Evolutionary conservation across 2,797 vertebrate species (phyloP).

Genomic region (Paratrypauchen microcephalus): DNA sequence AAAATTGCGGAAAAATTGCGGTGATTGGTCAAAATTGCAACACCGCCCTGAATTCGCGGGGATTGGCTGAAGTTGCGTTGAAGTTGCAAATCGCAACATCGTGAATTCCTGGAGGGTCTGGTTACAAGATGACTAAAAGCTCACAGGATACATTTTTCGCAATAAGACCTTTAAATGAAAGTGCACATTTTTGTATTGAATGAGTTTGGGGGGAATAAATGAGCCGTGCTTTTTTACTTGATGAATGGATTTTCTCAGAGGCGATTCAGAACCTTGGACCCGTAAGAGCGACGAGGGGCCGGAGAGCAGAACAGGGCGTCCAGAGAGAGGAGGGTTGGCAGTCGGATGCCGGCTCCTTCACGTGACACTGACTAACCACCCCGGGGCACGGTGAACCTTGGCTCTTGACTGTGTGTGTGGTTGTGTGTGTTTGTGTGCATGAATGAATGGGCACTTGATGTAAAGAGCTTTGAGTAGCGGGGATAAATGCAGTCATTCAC

Average conservation of each 20-base stretch:
- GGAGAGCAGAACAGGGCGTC: conserved; percentile 1
- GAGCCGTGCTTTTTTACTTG: neutral
- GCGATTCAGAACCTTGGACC: neutral
- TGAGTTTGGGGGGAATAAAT: neutral
- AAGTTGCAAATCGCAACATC: too few relatives aligned
- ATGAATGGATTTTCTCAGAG: neutral
- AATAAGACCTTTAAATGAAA: neutral
- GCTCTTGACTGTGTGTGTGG: neutral
- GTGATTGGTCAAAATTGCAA: too few relatives aligned
- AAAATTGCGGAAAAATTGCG: too few relatives aligned
- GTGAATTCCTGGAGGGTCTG: too few relatives aligned
- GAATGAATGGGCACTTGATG: conserved; percentile 4
- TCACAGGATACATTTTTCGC: too few relatives aligned
- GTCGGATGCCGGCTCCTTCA: neutral
- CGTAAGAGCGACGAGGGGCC: neutral
- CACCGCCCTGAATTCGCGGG: too few relatives aligned
- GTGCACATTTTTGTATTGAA: neutral
- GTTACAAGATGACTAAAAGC: too few relatives aligned
- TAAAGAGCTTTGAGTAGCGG: neutral
- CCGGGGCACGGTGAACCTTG: neutral
- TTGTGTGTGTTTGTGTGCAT: neutral
- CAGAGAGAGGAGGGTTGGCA: neutral
- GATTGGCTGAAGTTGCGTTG: too few relatives aligned
- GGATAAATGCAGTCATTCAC: conserved; percentile 1
- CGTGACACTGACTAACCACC: neutral